A percentile compares a stretch with the other conserved stretches of the same genome.
These are phyloP conservation scores for Phasia obesa DNA, from an alignment of 2,888 invertebrate species.

Conservation along the genomic window DNA sequence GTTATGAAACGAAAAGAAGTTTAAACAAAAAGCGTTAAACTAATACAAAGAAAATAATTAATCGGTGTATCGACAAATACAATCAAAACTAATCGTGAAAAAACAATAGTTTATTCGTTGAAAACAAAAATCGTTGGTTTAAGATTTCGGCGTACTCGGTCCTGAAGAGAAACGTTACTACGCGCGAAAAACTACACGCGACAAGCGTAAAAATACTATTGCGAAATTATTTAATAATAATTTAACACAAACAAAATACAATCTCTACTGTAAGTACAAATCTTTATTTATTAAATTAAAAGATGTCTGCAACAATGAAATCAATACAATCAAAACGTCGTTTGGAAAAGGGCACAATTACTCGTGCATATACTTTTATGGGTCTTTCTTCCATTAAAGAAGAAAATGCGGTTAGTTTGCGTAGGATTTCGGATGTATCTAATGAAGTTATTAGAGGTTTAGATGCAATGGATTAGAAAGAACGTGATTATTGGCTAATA, in stretches of 20 bases:
- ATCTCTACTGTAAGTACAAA: conserved; percentile 6
- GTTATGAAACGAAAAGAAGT: no score
- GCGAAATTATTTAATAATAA: no score
- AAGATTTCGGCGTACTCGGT: no score
- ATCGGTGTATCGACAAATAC: no score
- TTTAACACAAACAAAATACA: not conserved
- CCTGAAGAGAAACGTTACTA: no score
- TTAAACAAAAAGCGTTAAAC: no score
- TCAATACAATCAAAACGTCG: not conserved
- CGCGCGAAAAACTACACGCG: no score
- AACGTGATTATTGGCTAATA: conserved; percentile 22
- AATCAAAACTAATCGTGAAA: no score
- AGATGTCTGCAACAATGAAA: not conserved
- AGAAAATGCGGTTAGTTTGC: not conserved
- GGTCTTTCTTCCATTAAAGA: conserved; percentile 1
- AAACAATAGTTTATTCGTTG: no score
- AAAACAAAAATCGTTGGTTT: no score
- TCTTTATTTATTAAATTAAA: not conserved
- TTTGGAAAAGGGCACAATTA: conserved; percentile 3
- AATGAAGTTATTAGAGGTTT: conserved; percentile 29
- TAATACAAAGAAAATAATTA: no score
- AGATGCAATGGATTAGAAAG: conserved; percentile 7
- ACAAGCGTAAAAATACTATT: no score
- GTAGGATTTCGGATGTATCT: conserved; percentile 14
- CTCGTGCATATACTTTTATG: conserved; percentile 11